A percentile compares a stretch with the other conserved stretches of the same genome.
These are phyloP conservation scores for Orthonevra nobilis DNA, from an alignment of 2,888 invertebrate species.

Conservation along the genomic window DNA sequence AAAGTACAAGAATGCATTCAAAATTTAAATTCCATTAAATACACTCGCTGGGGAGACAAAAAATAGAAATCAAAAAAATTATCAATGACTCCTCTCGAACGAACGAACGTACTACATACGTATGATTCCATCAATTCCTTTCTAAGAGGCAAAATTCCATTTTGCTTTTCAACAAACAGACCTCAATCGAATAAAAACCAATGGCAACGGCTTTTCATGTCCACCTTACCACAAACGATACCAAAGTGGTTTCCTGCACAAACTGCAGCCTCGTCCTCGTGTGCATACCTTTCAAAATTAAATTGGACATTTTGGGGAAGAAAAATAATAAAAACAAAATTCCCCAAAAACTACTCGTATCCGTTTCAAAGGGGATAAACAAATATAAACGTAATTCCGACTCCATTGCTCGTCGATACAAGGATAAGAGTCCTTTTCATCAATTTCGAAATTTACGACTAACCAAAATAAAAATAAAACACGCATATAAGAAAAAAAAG, in stretches of 20 bases:
- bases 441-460: too few relatives aligned
- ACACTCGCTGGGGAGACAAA: too few relatives aligned
- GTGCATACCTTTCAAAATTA: conserved; percentile 1
- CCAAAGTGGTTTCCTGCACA: conserved; percentile 24
- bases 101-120: too few relatives aligned
- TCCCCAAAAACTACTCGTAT: conserved; percentile 29
- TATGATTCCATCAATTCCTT: too few relatives aligned
- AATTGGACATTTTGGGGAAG: conserved; percentile 40
- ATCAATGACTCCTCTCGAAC: too few relatives aligned
- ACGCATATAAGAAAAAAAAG: conserved; percentile 30
- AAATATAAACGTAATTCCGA: conserved; percentile 54
- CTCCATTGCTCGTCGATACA: conserved; percentile 7
- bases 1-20: too few relatives aligned
- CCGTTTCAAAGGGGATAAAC: conserved; percentile 20
- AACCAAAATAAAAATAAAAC: conserved; percentile 66
- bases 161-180: too few relatives aligned
- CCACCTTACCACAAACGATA: neutral
- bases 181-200: neutral
- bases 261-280: too few relatives aligned
- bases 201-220: neutral
- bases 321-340: conserved; percentile 2
- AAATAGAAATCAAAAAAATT: too few relatives aligned
- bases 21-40: too few relatives aligned
- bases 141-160: too few relatives aligned
- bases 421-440: conserved; percentile 54